A percentile compares a stretch with the other conserved stretches of the same genome.
phyloP scores from a whole-genome alignment of 2,797 vertebrate genomes.

The Oryzias sinensis region DNA sequence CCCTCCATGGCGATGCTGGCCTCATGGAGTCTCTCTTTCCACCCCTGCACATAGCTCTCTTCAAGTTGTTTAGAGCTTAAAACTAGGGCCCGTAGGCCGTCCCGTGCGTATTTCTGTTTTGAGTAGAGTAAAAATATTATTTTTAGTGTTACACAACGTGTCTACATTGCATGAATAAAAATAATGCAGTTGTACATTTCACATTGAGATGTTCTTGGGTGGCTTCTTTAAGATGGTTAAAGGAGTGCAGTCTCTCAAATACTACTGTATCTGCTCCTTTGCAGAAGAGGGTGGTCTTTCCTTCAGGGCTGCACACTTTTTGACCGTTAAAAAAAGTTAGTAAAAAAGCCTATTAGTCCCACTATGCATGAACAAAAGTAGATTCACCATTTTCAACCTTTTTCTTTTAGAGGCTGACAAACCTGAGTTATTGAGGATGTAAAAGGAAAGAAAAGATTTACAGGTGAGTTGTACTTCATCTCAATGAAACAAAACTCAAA shows the following conservation, averaged over 20 bases:
- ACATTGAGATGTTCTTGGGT: constrained; percentile 8
- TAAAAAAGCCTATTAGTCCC: too few relatives aligned
- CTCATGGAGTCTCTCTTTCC: constrained; percentile 82
- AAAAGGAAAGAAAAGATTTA: too few relatives aligned
- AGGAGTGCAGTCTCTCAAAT: constrained; percentile 83
- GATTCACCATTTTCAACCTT: too few relatives aligned
- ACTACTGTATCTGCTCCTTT: constrained; percentile 95
- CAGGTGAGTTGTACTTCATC: too few relatives aligned
- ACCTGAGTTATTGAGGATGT: too few relatives aligned
- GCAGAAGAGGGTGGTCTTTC: constrained; percentile 85
- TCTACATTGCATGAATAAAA: neutral
- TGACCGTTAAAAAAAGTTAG: too few relatives aligned
- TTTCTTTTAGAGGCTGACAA: too few relatives aligned
- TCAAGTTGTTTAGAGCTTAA: too few relatives aligned
- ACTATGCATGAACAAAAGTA: too few relatives aligned
- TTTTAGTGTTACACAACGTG: too few relatives aligned
- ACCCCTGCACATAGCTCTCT: constrained; percentile 34
- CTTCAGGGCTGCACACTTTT: constrained; percentile 83
- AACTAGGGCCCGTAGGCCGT: constrained; percentile 76
- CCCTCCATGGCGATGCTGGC: constrained; percentile 80
- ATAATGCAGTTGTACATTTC: neutral
- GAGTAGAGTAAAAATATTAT: neutral
- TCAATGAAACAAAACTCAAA: too few relatives aligned
- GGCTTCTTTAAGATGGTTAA: constrained; percentile 66
- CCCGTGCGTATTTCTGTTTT: constrained; percentile 86